Base-by-base conservation (phyloP, 2,113 vertebrate genomes). In the Phaethon lepturus region DNA sequence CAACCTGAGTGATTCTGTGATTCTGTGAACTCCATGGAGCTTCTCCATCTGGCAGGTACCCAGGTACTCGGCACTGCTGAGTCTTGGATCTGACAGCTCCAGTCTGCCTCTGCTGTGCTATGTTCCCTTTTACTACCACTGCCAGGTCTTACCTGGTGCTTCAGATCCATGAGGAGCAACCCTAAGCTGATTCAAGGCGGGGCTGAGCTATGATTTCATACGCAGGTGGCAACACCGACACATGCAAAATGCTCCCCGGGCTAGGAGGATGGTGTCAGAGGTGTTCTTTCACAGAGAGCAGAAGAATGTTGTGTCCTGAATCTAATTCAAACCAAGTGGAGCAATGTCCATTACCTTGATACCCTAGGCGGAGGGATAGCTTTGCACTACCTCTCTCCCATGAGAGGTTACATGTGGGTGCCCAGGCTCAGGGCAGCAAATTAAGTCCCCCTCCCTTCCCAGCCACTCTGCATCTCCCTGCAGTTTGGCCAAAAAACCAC, bases 331-430 rank as follows among this genome's bases (percentile, higher is more conserved):
- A 35, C 6, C 8, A 22, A 49, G 25, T 42, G 78, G 29, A 66
- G 29, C 11, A 13, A 12, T 7, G 29, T 49, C 40, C 15, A 2
- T 49, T 35, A 23, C 16, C 2, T 7, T 0, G 0, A 28, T 26
- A 9, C 33, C 23, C 23, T 9, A 50, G 63, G 40, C n/a, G 69
- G 53, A 45, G 56, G 8, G 22, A 8, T 8, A 33, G 40, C 15
- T 86, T 59, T 64, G 69, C 8, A 2, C 10, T 63, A 44, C 9
- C 31, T 10, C 25, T 60, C 31, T 59, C 44, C 28, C 2, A 0
- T 38, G 18, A 49, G 58, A 29, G 35, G 23, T 38, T 18, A 26
- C 28, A 0, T 0, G 13, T 28, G 17, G 29, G 33, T 44, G 44
- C 50, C 33, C 13, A 29, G 63, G 26, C 25, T 77, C 44, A 56